Evolutionary conservation across 2,113 vertebrate species (phyloP).

Genomic region (Mormoops blainvillei): DNA sequence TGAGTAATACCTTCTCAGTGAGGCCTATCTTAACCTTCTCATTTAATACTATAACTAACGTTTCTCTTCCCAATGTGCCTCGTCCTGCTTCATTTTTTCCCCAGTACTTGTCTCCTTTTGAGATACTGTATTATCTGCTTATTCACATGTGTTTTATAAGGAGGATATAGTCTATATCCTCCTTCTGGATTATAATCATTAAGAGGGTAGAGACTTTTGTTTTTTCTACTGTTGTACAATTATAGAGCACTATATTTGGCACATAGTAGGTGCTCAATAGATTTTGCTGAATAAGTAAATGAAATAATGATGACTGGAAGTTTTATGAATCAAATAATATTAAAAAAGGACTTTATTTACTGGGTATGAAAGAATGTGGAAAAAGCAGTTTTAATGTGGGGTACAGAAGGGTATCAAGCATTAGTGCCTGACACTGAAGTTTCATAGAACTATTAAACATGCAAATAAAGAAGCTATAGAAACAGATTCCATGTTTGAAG

Average conservation of each 20-base stretch:
- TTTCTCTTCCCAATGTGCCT: neutral
- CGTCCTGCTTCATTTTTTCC: neutral
- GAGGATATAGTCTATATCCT: neutral
- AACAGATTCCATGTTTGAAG: neutral
- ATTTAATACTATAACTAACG: neutral
- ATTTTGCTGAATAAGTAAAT: neutral
- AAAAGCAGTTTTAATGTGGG: neutral
- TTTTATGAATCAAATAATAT: neutral
- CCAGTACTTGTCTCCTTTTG: neutral
- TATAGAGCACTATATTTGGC: neutral
- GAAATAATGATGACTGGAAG: neutral
- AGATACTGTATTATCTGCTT: neutral
- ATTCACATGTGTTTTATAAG: neutral
- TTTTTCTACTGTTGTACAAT: neutral
- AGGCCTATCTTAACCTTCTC: neutral
- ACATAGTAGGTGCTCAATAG: neutral
- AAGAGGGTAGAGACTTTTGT: neutral
- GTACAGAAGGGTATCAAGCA: neutral
- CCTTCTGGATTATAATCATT: neutral
- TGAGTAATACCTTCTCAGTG: neutral
- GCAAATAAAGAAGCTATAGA: neutral
- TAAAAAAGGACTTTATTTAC: neutral
- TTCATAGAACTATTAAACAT: neutral
- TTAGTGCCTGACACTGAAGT: neutral
- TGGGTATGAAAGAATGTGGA: neutral